Base-by-base conservation (phyloP, 2,888 invertebrate species). In the Furcula furcula region DNA sequence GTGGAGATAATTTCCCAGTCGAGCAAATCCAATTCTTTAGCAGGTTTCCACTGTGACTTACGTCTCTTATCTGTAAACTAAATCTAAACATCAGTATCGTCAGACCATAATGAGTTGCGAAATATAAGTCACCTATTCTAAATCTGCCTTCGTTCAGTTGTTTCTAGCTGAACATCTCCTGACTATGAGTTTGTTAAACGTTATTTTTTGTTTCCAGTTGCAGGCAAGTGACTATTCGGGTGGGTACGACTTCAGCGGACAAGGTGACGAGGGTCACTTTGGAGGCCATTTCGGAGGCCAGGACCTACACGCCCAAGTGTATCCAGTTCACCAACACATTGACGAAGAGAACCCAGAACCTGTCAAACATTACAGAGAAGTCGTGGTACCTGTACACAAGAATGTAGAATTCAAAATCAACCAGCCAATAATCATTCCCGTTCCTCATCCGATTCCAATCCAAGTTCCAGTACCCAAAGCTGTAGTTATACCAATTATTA, bases 301-400 rank as follows among this genome's bases (percentile, higher is more conserved):
- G 27, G 76, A 81, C 2, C 31, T 80, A 0, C 56, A 85, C 23
- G 31, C 77, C 6, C 90, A 91, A 30, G 87, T 90, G 1, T 89
- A 91, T 43, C 91, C 91, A 0, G 89, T 92, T 16, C 91, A 91
- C 31, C 91, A 92, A 47, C 93, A 93, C 49, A 88, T 93, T 0
- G 92, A 93, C 63, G 92, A 93, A 58, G 92, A 92, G 23, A 93
- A 90, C 54, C 93, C 93, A 0, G 90, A 93, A 28, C 90, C 92
- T 0, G 90, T 93, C 20, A 93, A 93, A 29, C 91, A 93, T 37
- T 92, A 93, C 63, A 93, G 92, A 63, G 92, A 93, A 62, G 82
- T 93, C 1, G 91, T 93, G 0, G 90, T 93, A 7, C 93, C 93
- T 7, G 76, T 91, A 2, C 91, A 84, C 0, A 91, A 93, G 32